Evolutionary conservation across 1,140 invertebrate species (phyloP), one percentile per base, ranked within the genome.

Genomic region (Drosophila eugracilis): DNA sequence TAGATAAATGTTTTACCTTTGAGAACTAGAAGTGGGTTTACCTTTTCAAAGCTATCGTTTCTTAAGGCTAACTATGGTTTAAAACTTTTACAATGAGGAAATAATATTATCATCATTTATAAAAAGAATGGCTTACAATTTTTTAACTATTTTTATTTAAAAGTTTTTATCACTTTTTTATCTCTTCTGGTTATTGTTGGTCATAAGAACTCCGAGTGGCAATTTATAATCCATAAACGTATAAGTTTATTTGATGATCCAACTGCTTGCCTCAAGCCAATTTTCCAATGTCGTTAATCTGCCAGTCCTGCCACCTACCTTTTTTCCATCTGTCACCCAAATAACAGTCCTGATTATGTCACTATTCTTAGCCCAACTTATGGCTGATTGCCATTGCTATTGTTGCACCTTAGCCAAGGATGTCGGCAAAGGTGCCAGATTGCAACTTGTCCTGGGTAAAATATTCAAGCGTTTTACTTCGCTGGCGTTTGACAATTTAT

Each of bases 401-500:
- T 66, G 63, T 67, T 67, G 63, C 60, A 63, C 36, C 55, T 45
- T 30, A 15, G 60, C 49, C 57, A 59, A 59, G 57, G 49, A 59
- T 59, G 30, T 37, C 48, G 34, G 53, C 6, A 9, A 15, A 28
- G 54, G 9, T 47, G 60, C 54, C 28, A 62, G 57, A 65, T 60
- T 62, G 60, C 60, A 67, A 47, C 47, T 34, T 44, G 57, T 37
- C 10, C 22, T 21, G 42, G 41, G 49, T 59, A 53, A 62, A 63
- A 72, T 72, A 67, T 66, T 67, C 24, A 26, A 32, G 41, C 50
- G 54, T 76, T 73, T 72, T 77, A 69, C 50, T 72, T 47, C 36
- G 30, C 39, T 75, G 76, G 75, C 81, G 77, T 69, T 84, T 75
- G 57, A 78, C 80, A 79, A 84, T 85, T 84, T 85, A 72, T 85